Conservation (phyloP, 2,113 vertebrate species). For the Micronycteris hirsuta region DNA sequence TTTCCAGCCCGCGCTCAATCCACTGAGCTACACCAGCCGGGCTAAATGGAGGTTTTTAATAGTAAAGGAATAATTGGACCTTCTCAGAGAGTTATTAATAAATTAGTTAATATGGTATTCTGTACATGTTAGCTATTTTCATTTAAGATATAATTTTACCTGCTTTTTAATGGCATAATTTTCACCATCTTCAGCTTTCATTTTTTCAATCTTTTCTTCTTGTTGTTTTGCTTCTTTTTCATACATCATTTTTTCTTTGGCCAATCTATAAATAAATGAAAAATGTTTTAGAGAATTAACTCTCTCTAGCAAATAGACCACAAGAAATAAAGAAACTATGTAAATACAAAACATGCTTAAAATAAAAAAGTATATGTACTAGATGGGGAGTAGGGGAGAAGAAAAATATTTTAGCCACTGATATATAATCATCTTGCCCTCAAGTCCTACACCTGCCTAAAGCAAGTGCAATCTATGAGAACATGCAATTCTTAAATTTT, state of each 20-base stretch:
- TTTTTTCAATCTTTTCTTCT: constrained; percentile 92
- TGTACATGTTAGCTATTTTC: background rate
- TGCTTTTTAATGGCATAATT: constrained; percentile 95
- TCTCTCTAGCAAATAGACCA: constrained; percentile 17
- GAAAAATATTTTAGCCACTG: background rate
- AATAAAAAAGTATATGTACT: background rate
- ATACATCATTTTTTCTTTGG: constrained; percentile 93
- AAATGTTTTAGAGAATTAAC: constrained; percentile 39
- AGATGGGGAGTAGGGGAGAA: background rate
- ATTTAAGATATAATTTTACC: constrained; percentile 75
- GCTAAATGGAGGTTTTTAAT: constrained; percentile 8
- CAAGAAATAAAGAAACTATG: constrained; percentile 18
- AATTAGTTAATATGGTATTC: background rate
- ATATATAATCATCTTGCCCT: background rate
- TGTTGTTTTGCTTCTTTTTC: constrained; percentile 93
- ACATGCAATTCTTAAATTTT: background rate
- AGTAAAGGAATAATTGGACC: background rate
- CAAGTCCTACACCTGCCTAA: background rate
- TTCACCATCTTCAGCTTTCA: constrained; percentile 90
- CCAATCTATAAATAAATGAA: constrained; percentile 85
- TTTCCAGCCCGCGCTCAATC: no score
- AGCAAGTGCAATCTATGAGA: background rate
- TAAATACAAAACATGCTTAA: constrained; percentile 41
- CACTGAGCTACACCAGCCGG: no score
- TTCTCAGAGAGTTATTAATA: background rate